Base-by-base conservation (phyloP, 2,113 vertebrate genomes). In the Tachycineta bicolor region DNA sequence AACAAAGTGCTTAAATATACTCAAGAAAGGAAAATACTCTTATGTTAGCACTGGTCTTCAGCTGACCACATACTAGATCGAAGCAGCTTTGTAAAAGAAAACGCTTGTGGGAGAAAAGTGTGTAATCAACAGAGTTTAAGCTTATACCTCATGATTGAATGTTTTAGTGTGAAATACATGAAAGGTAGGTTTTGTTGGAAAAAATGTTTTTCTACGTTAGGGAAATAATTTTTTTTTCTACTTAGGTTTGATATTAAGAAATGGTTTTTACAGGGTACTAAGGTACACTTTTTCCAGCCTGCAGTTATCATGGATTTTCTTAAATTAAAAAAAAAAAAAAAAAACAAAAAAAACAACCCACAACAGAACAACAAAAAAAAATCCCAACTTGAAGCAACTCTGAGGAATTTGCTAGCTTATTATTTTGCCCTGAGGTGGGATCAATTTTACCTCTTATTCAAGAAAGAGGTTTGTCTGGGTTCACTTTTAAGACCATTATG, bases 401-500 rank as follows among this genome's bases (percentile, higher is more conserved):
- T 53, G 37, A 79, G 68, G 49, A 49, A 56, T 79, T 94, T 91
- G 13, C 69, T 67, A 33, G 19, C 8, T 49, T 60, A 31, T 87
- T 87, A 63, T 49, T 90, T 85, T 29, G 20, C 44, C 74, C n/a
- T 41, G 37, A 79, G 58, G 74, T 1, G 5, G 46, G 74, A 91
- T 95, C 74, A 68, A 34, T 87, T 90, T 92, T 56, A 34, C n/a
- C 46, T 87, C 17, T 90, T 96, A n/a, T 49, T 83, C 12, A 58
- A 87, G 70, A 14, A 21, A 64, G 52, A 84, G 83, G 62, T 84
- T 93, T 44, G 12, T 67, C 74, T 67, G 49, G 3, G 58, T 94
- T 90, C 20, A 22, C 41, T 94, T 94, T 90, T 68, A 56, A 76
- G 46, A 43, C 4, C 5, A 7, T 56, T 73, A 49, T 64, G 58